Evolutionary conservation across 2,888 invertebrate genomes (phyloP), one percentile per base, ranked within the genome.

Genomic region (Falcaria lacertinaria): DNA sequence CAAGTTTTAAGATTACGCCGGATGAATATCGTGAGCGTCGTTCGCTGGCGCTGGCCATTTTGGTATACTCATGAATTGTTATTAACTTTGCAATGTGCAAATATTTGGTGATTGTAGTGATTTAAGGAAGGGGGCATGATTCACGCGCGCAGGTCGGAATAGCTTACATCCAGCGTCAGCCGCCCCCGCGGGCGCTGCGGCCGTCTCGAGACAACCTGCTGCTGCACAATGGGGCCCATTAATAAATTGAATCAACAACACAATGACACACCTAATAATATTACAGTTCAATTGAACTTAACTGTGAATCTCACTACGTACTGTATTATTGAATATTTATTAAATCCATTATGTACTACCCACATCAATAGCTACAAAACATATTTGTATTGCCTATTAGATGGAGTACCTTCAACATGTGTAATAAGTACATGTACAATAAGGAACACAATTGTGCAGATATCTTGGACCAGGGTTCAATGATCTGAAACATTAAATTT

Each of bases 161-260:
- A 35, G 13, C 50, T 54, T 47, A 52, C 56, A 48, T 54, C 19
- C 5, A 5, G 5, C 5, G 19, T 58, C 50, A 43, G 16, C 54
- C 58, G 69, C 66, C 58, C 54, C 43, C 50, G 42, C 44, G 28
- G 33, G 40, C 41, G 36, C 35, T 25, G 33, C 33, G 15, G 38
- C 33, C 39, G 39, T 45, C 40, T 33, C 36, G n/a, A 46, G 35
- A 22, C 44, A 39, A 44, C 42, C 42, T 45, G 37, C 39, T 39
- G 41, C 48, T 54, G 45, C 45, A 54, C 54, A 60, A 65, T 56
- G 41, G 43, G 25, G 15, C 53, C 56, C 48, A 57, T 47, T 50
- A 48, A 50, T 47, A 37, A 44, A 48, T 50, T 41, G 48, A 16
- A 15, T 37, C 17, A 38, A 15, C 11, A 25, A 33, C 15, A 48